Conservation (phyloP, 2,113 vertebrate species). For the Saguinus midas region DNA sequence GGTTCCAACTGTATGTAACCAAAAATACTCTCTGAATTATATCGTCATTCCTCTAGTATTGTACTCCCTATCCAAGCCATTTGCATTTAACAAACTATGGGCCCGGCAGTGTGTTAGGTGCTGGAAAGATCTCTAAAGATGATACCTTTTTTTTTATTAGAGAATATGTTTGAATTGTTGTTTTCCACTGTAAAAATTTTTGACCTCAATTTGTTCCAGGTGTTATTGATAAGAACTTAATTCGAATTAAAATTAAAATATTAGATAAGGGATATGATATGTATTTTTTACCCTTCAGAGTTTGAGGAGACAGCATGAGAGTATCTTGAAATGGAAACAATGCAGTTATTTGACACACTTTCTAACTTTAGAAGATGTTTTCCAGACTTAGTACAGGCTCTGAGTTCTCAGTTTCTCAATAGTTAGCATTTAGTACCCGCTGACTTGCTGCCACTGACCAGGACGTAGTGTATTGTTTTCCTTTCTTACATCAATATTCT, state of each 20-base stretch:
- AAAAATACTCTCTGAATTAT: background rate
- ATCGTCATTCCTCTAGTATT: background rate
- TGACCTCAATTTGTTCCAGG: background rate
- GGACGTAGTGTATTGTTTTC: background rate
- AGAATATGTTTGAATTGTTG: background rate
- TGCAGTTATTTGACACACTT: background rate
- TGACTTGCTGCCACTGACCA: fast-evolving
- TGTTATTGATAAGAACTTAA: background rate
- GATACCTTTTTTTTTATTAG: background rate
- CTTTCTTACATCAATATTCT: background rate
- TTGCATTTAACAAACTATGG: background rate
- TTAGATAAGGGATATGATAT: background rate
- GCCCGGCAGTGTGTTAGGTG: background rate
- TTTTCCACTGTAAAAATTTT: background rate
- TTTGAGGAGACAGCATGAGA: background rate
- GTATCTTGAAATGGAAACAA: background rate
- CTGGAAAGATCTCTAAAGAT: background rate
- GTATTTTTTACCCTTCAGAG: background rate
- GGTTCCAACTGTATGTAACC: background rate
- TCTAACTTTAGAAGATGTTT: background rate
- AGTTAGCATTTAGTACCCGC: background rate
- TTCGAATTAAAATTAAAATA: background rate
- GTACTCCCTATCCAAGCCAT: background rate
- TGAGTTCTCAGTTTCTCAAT: background rate
- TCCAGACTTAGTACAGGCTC: background rate